Evolutionary conservation across 2,888 invertebrate genomes (phyloP), one percentile per base, ranked within the genome.

Genomic region (Rhopalosiphum nymphaeae): DNA sequence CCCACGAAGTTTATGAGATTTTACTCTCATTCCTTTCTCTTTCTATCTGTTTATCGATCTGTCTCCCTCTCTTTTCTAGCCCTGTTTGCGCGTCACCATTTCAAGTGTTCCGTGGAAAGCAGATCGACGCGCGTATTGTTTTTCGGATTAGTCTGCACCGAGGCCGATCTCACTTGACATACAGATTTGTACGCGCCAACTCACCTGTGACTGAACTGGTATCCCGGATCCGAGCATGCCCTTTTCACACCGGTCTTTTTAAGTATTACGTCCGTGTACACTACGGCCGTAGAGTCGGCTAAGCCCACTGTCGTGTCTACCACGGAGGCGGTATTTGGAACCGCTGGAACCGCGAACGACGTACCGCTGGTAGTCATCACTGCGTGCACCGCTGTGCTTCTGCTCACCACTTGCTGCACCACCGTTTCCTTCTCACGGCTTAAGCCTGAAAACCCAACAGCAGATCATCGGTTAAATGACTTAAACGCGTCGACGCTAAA

Each of bases 221-320:
- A 95, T 94, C 97, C 97, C 0, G 97, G 97, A 95, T 98, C 97
- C 44, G 97, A 97, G 94, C 97, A 97, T 91, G 97, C 97, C 95
- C 98, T 96, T 96, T 98, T 98, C 42, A 98, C 98, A 84, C 97
- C 97, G 96, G 96, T 95, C 95, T 94, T 93, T 84, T 94, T 94
- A 4, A 95, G 86, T 49, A 95, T 86, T 4, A 95, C 84, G 67
- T 95, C 95, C 42, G 95, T 94, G 61, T 95, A 94, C 93, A 94
- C 95, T 96, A 98, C 98, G 91, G 98, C 96, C 94, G 97, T 97
- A 98, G 98, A 95, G 98, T 95, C 94, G 25, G 94, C 89, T 10
- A 94, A 94, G n/a, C 93, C 56, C 25, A 87, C 61, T 36, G 91
- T 46, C 44, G 93, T 56, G 44, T 93, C 94, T 85, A 94, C 89